phyloP scores from a whole-genome alignment of 2,888 invertebrate genomes.

The Lissocephala sabroskyi region DNA sequence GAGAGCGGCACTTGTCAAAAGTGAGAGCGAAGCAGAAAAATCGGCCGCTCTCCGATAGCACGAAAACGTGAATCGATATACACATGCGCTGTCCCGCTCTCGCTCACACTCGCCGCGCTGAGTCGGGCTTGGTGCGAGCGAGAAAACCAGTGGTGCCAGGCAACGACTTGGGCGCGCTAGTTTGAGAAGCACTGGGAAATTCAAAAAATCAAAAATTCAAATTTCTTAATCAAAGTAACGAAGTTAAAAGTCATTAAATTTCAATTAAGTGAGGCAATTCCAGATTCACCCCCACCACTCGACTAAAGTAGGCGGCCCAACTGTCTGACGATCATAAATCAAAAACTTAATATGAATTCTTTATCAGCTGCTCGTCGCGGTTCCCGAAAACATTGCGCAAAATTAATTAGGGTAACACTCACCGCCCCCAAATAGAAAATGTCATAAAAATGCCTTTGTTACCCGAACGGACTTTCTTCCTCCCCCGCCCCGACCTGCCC shows the following conservation, averaged over 20 bases:
- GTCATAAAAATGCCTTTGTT: conserved; percentile 62
- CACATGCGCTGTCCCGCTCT: conserved; percentile 6
- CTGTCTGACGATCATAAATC: conserved; percentile 24
- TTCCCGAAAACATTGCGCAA: conserved; percentile 33
- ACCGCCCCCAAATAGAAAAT: conserved; percentile 35
- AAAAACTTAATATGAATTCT: conserved; percentile 40
- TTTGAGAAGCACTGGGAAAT: conserved; percentile 3
- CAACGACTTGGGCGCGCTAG: conserved; percentile 21
- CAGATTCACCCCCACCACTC: no score
- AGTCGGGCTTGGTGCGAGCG: background rate
- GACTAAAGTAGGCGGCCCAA: no score
- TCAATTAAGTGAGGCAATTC: conserved; percentile 1
- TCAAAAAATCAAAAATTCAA: background rate
- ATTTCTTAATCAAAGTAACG: background rate
- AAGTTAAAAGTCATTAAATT: background rate
- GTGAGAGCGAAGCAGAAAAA: no score
- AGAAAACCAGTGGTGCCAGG: no score
- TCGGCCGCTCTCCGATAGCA: no score
- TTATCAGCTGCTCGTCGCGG: conserved; percentile 35
- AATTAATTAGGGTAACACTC: conserved; percentile 50
- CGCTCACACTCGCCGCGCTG: no score
- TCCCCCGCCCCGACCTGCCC: no score
- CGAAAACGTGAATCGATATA: no score
- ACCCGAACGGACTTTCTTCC: no score
- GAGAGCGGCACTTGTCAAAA: no score